Percentiles rank a stretch among this genome's conserved stretches.
Evolutionary conservation across 2,797 vertebrate species (phyloP).

Genomic region (Pipistrellus kuhlii): DNA sequence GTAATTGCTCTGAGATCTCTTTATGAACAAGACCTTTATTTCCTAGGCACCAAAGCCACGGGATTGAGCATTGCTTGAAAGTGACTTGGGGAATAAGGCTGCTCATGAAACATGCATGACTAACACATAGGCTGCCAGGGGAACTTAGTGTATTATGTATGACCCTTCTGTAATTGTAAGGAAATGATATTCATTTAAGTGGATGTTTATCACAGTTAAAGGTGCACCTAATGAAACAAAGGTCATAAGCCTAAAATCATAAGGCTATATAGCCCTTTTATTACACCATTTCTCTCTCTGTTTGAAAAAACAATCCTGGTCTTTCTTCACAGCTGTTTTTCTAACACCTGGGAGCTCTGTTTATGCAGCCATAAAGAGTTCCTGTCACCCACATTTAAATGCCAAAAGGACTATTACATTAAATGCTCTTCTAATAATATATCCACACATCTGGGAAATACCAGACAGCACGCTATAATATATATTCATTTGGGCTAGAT

Average conservation of each 20-base stretch:
- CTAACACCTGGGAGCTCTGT: conserved; percentile 72
- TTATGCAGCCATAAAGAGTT: conserved; percentile 75
- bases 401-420: conserved; percentile 77
- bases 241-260: conserved; percentile 84
- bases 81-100: conserved; percentile 86
- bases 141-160: conserved; percentile 89
- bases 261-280: conserved; percentile 77
- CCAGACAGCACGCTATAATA: conserved; percentile 62
- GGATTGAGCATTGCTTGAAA: conserved; percentile 83
- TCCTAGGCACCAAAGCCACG: conserved; percentile 83
- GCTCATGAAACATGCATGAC: conserved; percentile 90
- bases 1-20: conserved; percentile 83
- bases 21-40: conserved; percentile 85
- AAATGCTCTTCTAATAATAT: conserved; percentile 78
- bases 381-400: conserved; percentile 78
- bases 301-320: conserved; percentile 70
- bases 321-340: conserved; percentile 75
- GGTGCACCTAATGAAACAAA: conserved; percentile 86
- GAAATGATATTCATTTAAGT: conserved; percentile 89
- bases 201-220: conserved; percentile 89
- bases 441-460: conserved; percentile 78
- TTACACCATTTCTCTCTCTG: conserved; percentile 74
- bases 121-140: conserved; percentile 85
- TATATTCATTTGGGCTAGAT: not conserved
- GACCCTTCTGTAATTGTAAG: conserved; percentile 88